A percentile compares a stretch with the other conserved stretches of the same genome.
phyloP scores from a whole-genome alignment of 2,888 invertebrate genomes.

The Hoplodrina blanda region DNA sequence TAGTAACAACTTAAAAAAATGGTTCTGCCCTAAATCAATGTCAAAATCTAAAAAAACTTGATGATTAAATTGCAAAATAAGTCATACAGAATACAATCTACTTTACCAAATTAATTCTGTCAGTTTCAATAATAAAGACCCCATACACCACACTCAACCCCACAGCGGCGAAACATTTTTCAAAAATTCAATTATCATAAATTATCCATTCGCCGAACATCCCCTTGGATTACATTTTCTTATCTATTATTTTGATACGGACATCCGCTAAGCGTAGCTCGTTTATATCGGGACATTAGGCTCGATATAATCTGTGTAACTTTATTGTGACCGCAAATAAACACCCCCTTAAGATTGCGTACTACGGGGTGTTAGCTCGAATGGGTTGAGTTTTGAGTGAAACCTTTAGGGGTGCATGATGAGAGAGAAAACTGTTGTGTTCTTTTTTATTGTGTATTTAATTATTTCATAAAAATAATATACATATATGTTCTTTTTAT shows the following conservation, averaged over 20 bases:
- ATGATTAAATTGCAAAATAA: background rate
- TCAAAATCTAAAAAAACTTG: too few relatives aligned
- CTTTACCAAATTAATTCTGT: background rate
- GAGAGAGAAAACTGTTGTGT: background rate
- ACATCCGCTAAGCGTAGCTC: slow-evolving; percentile 43
- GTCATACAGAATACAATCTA: slow-evolving; percentile 3
- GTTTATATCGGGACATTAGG: slow-evolving; percentile 53
- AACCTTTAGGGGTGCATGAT: slow-evolving; percentile 4
- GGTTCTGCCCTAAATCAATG: background rate
- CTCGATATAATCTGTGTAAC: slow-evolving; percentile 56
- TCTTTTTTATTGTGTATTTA: too few relatives aligned
- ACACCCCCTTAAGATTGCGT: slow-evolving; percentile 44
- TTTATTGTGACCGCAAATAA: slow-evolving; percentile 56
- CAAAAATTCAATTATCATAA: slow-evolving; percentile 64
- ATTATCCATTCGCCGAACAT: slow-evolving; percentile 35
- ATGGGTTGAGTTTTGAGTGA: background rate
- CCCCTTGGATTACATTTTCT: slow-evolving; percentile 45
- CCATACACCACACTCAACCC: slow-evolving; percentile 2
- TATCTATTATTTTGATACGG: slow-evolving; percentile 60
- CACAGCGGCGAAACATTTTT: slow-evolving; percentile 32
- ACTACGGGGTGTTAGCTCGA: slow-evolving; percentile 13
- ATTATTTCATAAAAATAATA: too few relatives aligned
- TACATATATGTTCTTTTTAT: too few relatives aligned
- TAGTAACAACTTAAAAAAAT: background rate
- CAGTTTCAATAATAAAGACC: slow-evolving; percentile 12